Percentiles rank a stretch among this genome's conserved stretches.
phyloP scores from a whole-genome alignment of 2,888 invertebrate species.

The Carabus problematicus region DNA sequence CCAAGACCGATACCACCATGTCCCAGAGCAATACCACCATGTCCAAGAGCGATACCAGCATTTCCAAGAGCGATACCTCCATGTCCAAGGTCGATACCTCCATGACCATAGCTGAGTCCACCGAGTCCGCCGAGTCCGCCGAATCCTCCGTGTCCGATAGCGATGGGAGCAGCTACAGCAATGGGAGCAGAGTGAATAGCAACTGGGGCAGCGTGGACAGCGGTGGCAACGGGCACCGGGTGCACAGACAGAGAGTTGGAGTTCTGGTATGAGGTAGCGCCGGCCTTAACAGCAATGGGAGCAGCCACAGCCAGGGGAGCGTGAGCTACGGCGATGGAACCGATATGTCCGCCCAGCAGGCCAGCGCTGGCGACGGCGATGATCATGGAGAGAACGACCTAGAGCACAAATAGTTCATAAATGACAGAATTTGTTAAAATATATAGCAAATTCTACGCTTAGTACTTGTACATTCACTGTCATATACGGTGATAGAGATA shows the following conservation, averaged over 20 bases:
- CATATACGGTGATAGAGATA: no score
- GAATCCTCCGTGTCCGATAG: slow-evolving; percentile 38
- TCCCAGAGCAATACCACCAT: not conserved
- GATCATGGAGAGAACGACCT: slow-evolving; percentile 63
- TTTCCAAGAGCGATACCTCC: slow-evolving; percentile 4
- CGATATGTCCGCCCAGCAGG: slow-evolving; percentile 34
- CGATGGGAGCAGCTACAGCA: slow-evolving; percentile 14
- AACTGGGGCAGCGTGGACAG: slow-evolving; percentile 43
- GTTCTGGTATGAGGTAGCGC: slow-evolving; percentile 43
- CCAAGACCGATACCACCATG: not conserved
- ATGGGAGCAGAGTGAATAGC: slow-evolving; percentile 8
- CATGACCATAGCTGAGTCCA: slow-evolving; percentile 21
- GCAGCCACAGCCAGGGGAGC: slow-evolving; percentile 52
- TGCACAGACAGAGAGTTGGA: slow-evolving; percentile 40
- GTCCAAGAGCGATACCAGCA: slow-evolving; percentile 8
- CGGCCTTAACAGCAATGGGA: slow-evolving; percentile 46
- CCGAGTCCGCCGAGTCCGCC: slow-evolving; percentile 32
- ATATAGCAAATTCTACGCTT: not conserved
- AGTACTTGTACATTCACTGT: no score
- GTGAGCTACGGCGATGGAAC: slow-evolving; percentile 45
- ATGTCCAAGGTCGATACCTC: not conserved
- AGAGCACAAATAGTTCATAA: slow-evolving; percentile 45
- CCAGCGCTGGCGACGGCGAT: slow-evolving; percentile 51
- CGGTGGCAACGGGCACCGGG: slow-evolving; percentile 35
- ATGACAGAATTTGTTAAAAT: not conserved